A percentile compares a stretch with the other conserved stretches of the same genome.
phyloP scores from a whole-genome alignment of 1,140 invertebrate genomes.

The Bicyclus anynana region DNA sequence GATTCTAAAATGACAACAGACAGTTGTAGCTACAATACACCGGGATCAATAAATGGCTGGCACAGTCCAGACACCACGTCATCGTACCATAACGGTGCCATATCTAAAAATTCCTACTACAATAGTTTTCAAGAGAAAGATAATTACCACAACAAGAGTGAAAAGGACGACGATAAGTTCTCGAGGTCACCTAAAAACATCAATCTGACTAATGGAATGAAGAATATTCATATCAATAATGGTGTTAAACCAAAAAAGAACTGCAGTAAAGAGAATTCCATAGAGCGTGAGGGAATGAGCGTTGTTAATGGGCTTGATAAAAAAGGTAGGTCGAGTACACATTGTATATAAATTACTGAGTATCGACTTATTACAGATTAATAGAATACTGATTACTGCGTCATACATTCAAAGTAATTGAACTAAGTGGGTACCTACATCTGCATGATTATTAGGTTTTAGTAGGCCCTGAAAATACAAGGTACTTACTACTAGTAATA shows the following conservation, averaged over 20 bases:
- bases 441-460: too few species aligned
- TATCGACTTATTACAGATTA: not conserved
- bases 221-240: constrained; percentile 68
- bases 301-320: constrained; percentile 59
- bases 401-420: not conserved
- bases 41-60: constrained; percentile 74
- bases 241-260: constrained; percentile 58
- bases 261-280: constrained; percentile 56
- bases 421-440: too few species aligned
- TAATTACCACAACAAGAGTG: constrained; percentile 47
- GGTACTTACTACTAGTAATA: too few species aligned
- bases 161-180: constrained; percentile 51
- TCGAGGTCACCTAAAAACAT: constrained; percentile 67
- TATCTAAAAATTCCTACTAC: constrained; percentile 61
- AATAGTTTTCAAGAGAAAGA: constrained; percentile 63
- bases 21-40: constrained; percentile 71
- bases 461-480: too few species aligned
- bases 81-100: constrained; percentile 64
- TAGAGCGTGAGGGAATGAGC: constrained; percentile 39
- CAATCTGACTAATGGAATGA: constrained; percentile 62
- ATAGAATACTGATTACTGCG: too few species aligned
- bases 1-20: constrained; percentile 76
- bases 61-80: constrained; percentile 65
- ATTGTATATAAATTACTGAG: constrained; percentile 1
- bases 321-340: constrained; percentile 41